Evolutionary conservation across 2,113 vertebrate genomes (phyloP).

Genomic region (Tricholaema leucomelas): DNA sequence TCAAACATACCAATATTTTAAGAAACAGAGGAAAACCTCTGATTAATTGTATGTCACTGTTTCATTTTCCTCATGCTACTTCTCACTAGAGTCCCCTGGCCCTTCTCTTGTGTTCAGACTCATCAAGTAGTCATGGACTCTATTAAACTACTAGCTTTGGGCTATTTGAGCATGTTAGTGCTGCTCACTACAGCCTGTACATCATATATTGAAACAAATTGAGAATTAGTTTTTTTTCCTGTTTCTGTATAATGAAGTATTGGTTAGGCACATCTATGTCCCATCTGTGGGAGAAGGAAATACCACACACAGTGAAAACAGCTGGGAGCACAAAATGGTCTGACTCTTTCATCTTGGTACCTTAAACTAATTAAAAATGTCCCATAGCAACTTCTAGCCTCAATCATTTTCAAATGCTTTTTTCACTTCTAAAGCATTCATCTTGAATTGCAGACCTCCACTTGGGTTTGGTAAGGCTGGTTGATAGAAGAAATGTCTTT

Average conservation of each 20-base stretch:
- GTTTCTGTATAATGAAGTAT: not conserved
- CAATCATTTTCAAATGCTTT: slow-evolving; percentile 8
- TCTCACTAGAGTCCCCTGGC: slow-evolving; percentile 3
- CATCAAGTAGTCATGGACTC: slow-evolving; percentile 68
- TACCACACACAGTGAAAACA: slow-evolving; percentile 4
- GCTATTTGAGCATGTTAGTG: not conserved
- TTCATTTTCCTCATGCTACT: slow-evolving; percentile 50
- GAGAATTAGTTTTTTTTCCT: slow-evolving; percentile 11
- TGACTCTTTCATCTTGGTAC: not conserved
- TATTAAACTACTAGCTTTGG: slow-evolving; percentile 46
- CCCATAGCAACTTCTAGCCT: not conserved
- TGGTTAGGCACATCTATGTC: not conserved
- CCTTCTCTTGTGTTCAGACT: slow-evolving; percentile 53
- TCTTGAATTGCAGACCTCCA: not conserved
- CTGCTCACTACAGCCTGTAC: not conserved
- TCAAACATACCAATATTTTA: slow-evolving; percentile 50
- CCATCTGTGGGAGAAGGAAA: not conserved
- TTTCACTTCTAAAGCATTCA: slow-evolving; percentile 33
- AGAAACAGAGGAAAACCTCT: slow-evolving; percentile 56
- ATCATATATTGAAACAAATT: not conserved
- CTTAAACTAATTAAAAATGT: not conserved
- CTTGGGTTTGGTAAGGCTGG: not conserved
- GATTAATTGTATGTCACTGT: slow-evolving; percentile 17
- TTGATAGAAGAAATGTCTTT: not conserved
- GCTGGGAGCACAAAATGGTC: not conserved